Base-by-base conservation (phyloP, 2,797 vertebrate genomes). In the Phyllotis vaccarum region DNA sequence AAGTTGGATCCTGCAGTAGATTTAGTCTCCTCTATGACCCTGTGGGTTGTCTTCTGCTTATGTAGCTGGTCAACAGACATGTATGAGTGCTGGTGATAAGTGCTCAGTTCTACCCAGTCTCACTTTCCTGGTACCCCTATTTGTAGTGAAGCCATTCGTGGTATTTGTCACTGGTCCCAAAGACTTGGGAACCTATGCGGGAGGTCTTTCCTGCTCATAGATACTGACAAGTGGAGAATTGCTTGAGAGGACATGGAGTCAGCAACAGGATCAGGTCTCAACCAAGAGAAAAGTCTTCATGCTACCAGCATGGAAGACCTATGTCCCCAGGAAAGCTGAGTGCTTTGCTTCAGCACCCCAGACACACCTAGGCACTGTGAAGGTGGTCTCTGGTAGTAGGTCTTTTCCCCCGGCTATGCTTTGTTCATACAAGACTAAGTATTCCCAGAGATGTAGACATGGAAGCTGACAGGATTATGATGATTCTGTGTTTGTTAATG, bases 1-100 rank as follows among this genome's bases (percentile, higher is more conserved):
- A 83, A 72, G 29, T 31, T 74, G 86, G 62, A 34, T 24, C 11
- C 66, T 54, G 43, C 17, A 43, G 56, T 11, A 11, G 1, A 9
- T 22, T 3, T 70, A 22, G 31, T 19, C 68, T 86, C 27, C 62
- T 83, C 54, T 85, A 4, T 91, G 16, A 58, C 21, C 12, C 91
- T n/a, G 58, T 0, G 5, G 76, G 16, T n/a, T n/a, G n/a, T 52
- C 43, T 13, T 82, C 87, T 79, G 10, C 49, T 40, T 56, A 2
- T 21, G 43, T 24, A n/a, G 5, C 6, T 0, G 68, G 29, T 90
- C 89, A 74, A n/a, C 22, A 89, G 78, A 49, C 11, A 64, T 5
- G 5, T 0, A 86, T 7, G 46, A 27, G 16, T 27, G 3, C 10
- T 49, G 27, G 31, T 0, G 0, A 70, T 16, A 31, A 11, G 17